These are phyloP conservation scores for Stegostoma tigrinum DNA, from an alignment of 2,113 vertebrate species.

Conservation along the genomic window DNA sequence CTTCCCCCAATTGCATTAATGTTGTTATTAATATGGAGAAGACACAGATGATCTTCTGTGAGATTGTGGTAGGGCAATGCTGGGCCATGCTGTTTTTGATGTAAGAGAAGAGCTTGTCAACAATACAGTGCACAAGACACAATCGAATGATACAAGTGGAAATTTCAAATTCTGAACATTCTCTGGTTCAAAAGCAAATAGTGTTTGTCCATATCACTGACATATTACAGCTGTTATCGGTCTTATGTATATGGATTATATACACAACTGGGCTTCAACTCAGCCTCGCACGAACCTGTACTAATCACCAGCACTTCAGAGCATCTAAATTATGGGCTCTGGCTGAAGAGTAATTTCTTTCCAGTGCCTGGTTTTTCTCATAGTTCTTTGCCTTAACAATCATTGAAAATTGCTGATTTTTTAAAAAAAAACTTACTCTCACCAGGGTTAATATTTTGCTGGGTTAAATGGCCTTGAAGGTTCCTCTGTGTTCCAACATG, in stretches of 20 bases:
- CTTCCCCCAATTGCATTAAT: neutral
- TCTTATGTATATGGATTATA: neutral
- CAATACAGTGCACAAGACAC: neutral
- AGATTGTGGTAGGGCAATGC: neutral
- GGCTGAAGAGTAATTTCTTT: neutral
- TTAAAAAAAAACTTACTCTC: neutral
- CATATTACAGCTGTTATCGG: neutral
- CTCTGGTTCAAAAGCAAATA: neutral
- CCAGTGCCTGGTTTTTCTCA: neutral
- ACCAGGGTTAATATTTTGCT: neutral
- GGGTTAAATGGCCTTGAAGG: neutral
- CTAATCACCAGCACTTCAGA: neutral
- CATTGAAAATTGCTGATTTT: neutral
- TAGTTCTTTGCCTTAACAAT: neutral
- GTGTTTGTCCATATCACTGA: neutral
- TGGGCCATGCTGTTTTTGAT: neutral
- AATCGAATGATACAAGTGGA: neutral
- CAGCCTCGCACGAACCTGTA: neutral
- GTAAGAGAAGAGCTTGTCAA: neutral
- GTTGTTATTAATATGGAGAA: neutral
- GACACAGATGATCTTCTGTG: neutral
- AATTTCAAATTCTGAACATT: neutral
- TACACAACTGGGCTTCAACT: neutral
- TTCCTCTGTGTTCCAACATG: neutral
- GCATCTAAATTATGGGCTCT: neutral